These are phyloP conservation scores for Neuroterus valhalla DNA, from an alignment of 1,140 invertebrate species.

Conservation along the genomic window DNA sequence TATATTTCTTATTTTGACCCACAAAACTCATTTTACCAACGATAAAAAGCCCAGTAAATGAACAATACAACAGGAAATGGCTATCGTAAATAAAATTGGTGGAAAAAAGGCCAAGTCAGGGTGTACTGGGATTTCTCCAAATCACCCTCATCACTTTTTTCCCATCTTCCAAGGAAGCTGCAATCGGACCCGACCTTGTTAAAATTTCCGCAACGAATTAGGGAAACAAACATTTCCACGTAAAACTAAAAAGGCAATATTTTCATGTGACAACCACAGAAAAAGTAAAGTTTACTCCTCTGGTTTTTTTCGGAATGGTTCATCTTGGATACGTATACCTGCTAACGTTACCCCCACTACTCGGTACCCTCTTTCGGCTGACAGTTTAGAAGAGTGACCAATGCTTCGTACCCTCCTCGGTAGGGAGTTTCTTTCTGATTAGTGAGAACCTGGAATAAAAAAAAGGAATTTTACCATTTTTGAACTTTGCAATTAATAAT, in stretches of 20 bases:
- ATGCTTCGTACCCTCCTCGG: too few species aligned
- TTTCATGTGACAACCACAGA: too few species aligned
- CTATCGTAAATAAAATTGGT: constrained; percentile 28
- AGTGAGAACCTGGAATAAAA: too few species aligned
- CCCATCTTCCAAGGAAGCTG: constrained; percentile 11
- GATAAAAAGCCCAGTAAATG: constrained; percentile 3
- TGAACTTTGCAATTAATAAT: too few species aligned
- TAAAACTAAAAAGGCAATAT: not conserved
- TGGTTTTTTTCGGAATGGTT: too few species aligned
- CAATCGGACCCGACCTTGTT: constrained; percentile 7
- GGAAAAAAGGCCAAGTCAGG: constrained; percentile 11
- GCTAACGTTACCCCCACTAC: too few species aligned
- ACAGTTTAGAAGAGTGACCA: too few species aligned
- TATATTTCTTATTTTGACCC: constrained; percentile 7
- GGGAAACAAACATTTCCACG: not conserved
- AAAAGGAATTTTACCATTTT: too few species aligned
- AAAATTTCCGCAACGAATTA: constrained; percentile 20
- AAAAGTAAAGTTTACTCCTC: too few species aligned
- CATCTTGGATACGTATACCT: too few species aligned
- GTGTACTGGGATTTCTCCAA: not conserved
- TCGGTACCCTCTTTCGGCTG: too few species aligned
- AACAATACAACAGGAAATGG: constrained; percentile 9
- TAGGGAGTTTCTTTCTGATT: too few species aligned
- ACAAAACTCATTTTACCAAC: constrained; percentile 16
- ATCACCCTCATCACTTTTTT: constrained; percentile 15